Base-by-base conservation (phyloP, 2,797 vertebrate genomes). In the Amphiprion clarkii region DNA sequence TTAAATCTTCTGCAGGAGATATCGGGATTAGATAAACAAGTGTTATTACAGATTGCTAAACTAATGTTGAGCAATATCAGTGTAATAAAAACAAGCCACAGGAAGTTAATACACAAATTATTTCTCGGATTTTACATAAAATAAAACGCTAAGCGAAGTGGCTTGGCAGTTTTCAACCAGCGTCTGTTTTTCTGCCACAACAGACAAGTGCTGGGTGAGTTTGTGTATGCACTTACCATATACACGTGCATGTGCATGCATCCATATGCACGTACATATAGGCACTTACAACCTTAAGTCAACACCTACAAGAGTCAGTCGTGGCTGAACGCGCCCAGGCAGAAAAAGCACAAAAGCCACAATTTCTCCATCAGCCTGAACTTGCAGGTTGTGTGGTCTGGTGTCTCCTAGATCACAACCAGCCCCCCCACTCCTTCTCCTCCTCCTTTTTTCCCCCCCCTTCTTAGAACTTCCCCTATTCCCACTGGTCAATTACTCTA, bases 351-450 rank as follows among this genome's bases (percentile, higher is more conserved):
- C 87, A 88, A 91, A 89, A 93, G 85, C 86, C 84, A 67, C 81
- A 87, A 79, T 79, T 85, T 85, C 86, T 76, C 71, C 80, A 87
- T 90, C 74, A 79, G 88, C 84, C 91, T 88, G 71, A 85, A 87
- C 92, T 91, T 90, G 90, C 92, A 87, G 93, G 81, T 88, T 94
- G 93, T 95, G 93, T 95, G 93, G 93, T 93, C 93, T 91, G 58
- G 66, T 85, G 90, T 91, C 88, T 90, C 82, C 87, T 82, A 79
- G 74, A 90, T 92, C 87, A 82, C 79, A 87, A 77, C 78, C 57
- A 73, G 78, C 57, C 65, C 27, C 49, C 55, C 11, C n/a, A 52
- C 48, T n/a, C 57, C 57, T 31, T 48, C 63, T 49, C 17, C 57
- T 52, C 36, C 21, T 17, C 17, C 40, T 29, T 65, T 55, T 64